These are phyloP conservation scores for Emberiza fucata DNA, from an alignment of 2,113 vertebrate species.

Conservation along the genomic window DNA sequence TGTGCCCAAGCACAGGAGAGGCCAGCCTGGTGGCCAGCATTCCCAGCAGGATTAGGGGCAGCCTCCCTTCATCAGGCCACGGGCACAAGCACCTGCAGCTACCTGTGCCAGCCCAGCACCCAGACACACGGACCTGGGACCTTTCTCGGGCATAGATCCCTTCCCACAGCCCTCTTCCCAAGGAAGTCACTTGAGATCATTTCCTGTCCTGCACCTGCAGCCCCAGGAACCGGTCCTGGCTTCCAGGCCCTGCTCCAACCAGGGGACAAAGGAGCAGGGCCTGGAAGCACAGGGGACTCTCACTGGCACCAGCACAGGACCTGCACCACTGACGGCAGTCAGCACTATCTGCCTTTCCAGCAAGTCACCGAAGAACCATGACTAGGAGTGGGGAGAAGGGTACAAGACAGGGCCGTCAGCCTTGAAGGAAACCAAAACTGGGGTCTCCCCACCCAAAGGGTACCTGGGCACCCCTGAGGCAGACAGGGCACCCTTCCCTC, in stretches of 20 bases:
- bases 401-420: neutral
- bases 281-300: neutral
- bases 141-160: rapidly evolving
- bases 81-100: rapidly evolving
- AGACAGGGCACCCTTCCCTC: neutral
- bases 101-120: neutral
- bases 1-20: neutral
- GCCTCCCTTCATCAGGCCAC: rapidly evolving
- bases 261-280: neutral
- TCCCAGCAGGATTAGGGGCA: neutral
- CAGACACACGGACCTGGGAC: rapidly evolving
- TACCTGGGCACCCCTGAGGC: neutral
- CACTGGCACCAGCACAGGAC: neutral
- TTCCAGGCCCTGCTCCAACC: neutral
- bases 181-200: neutral
- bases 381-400: neutral
- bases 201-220: neutral
- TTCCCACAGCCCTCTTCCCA: neutral
- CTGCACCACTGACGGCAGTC: rapidly evolving
- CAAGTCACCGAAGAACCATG: rapidly evolving
- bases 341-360: neutral
- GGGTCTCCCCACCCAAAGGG: neutral
- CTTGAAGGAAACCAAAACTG: rapidly evolving
- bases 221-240: rapidly evolving
- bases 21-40: neutral